Evolutionary conservation across 2,888 invertebrate genomes (phyloP), one percentile per base, ranked within the genome.

Genomic region (Hypomecis atomaria): DNA sequence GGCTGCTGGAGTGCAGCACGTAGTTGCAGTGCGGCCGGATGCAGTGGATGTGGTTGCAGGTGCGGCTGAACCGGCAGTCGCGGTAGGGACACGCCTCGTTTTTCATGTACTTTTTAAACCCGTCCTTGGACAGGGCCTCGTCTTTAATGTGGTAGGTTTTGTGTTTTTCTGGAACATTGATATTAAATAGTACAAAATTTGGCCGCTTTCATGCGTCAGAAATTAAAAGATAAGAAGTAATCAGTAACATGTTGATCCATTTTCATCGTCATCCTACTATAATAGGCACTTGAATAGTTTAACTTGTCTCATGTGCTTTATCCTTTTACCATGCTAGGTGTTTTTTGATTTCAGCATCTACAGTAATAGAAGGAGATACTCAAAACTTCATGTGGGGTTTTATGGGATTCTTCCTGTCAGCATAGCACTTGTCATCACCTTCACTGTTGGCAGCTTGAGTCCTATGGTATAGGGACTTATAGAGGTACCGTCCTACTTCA

Each of bases 61-160:
- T 97, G 65, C 97, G 95, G 44, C 98, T 98, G 88, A 98, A 99
- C 11, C 98, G 95, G 85, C 99, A 99, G 75, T 96, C 96, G 43
- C 97, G 95, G 90, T 97, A 99, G 0, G 97, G 96, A 77, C 99
- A 99, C 0, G 95, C 94, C 82, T 99, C 99, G 75, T 98, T 98
- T 88, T 99, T 99, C 95, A 99, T 97, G 89, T 98, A 99, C 87
- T 99, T 99, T 89, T 99, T 99, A 93, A 99, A 99, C 13, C 99
- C 99, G 84, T 99, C 99, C 70, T 97, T 95, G 45, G 97, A 96
- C 52, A 99, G 93, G 71, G 99, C 98, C 83, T 98, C 98, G 90
- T 99, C 99, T 89, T 99, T 99, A 82, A 99, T 97, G 89, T 99
- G 99, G 85, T 99, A 99, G 2, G 98, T 97, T 89, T 99, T 99